Evolutionary conservation across 1,140 invertebrate species (phyloP).

Genomic region (Cryptotermes secundus): DNA sequence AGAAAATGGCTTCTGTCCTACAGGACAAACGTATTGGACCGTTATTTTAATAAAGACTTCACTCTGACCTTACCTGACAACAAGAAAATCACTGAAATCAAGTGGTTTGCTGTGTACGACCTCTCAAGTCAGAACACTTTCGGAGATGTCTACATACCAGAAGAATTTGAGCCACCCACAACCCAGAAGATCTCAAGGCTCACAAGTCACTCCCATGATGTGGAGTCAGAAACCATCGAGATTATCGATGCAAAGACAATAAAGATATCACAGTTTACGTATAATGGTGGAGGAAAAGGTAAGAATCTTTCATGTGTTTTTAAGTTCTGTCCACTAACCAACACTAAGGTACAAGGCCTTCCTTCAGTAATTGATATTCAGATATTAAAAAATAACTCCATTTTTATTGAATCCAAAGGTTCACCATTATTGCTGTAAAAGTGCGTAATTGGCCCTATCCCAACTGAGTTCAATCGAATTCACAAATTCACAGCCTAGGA

Average conservation of each 20-base stretch:
- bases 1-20: neutral
- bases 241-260: slow-evolving; percentile 83
- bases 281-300: slow-evolving; percentile 67
- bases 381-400: too few species aligned
- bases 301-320: slow-evolving; percentile 40
- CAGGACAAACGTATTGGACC: slow-evolving; percentile 83
- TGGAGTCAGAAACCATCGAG: slow-evolving; percentile 70
- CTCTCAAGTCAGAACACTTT: slow-evolving; percentile 81
- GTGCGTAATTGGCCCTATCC: neutral
- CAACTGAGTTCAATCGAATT: neutral
- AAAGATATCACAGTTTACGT: slow-evolving; percentile 70
- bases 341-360: too few species aligned
- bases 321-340: neutral
- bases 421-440: neutral
- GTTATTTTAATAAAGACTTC: slow-evolving; percentile 85
- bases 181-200: slow-evolving; percentile 71
- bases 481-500: too few species aligned
- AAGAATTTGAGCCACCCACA: slow-evolving; percentile 86
- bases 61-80: slow-evolving; percentile 79
- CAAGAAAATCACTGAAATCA: slow-evolving; percentile 84
- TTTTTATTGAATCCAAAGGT: neutral
- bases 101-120: slow-evolving; percentile 91
- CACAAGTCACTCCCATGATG: slow-evolving; percentile 63
- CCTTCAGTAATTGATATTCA: too few species aligned
- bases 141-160: slow-evolving; percentile 87